Percentiles rank a stretch among this genome's conserved stretches.
These are phyloP conservation scores for Eupelmus urozonus DNA, from an alignment of 2,888 invertebrate species.

Conservation along the genomic window DNA sequence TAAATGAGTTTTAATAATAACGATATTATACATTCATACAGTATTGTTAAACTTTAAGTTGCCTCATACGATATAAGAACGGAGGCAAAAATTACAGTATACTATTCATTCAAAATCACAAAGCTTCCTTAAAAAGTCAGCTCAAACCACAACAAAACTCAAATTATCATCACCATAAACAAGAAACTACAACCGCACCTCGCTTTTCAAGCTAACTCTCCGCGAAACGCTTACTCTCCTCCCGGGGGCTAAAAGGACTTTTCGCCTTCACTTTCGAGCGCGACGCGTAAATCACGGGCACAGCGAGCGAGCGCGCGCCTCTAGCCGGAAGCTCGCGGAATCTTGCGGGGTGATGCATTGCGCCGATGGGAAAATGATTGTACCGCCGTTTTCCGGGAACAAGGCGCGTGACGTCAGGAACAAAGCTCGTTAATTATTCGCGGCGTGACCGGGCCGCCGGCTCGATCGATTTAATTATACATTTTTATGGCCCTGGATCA, in stretches of 20 bases:
- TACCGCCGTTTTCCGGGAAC: conserved; percentile 47
- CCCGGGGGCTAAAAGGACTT: conserved; percentile 9
- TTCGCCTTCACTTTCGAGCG: conserved; percentile 38
- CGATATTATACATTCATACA: too few relatives aligned
- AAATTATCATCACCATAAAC: too few relatives aligned
- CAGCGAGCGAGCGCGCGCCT: conserved; percentile 6
- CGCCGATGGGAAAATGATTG: conserved; percentile 56
- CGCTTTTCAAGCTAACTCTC: not conserved
- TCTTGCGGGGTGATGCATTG: conserved; percentile 53
- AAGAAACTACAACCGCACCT: not conserved
- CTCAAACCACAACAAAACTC: too few relatives aligned
- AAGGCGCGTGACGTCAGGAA: conserved; percentile 35
- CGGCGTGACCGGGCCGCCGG: not conserved
- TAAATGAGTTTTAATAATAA: too few relatives aligned
- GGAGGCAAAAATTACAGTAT: too few relatives aligned
- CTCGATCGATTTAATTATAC: conserved; percentile 33
- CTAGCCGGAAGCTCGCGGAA: conserved; percentile 63
- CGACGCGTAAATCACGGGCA: conserved; percentile 39
- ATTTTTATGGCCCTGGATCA: conserved; percentile 37
- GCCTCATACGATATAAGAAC: too few relatives aligned
- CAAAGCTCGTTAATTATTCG: conserved; percentile 46
- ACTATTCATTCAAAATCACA: too few relatives aligned
- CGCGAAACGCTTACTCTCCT: conserved; percentile 3
- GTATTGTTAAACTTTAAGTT: too few relatives aligned
- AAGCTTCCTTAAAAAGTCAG: too few relatives aligned